Conservation (phyloP, 1,140 invertebrate genomes). For the Pomacea maculata region DNA sequence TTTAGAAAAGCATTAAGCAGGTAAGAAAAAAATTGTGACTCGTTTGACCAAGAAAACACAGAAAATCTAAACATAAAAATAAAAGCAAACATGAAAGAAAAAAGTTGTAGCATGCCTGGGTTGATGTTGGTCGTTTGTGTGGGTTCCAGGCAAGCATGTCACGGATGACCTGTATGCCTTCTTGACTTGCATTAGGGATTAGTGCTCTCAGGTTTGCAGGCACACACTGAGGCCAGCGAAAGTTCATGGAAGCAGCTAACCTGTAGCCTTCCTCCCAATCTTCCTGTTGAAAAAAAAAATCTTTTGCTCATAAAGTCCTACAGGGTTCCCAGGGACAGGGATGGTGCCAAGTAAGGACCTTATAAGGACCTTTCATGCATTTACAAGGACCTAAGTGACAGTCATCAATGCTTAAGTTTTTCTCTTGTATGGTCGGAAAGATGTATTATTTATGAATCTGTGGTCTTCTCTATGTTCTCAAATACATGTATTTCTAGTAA, state of each 20-base stretch:
- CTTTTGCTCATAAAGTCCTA: no score
- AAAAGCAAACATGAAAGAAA: neutral
- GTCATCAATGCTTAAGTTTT: no score
- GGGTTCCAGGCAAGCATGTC: constrained; percentile 94
- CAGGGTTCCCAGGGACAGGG: no score
- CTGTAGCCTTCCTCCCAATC: constrained; percentile 97
- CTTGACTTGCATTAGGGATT: constrained; percentile 84
- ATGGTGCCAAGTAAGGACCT: no score
- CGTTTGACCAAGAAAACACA: neutral
- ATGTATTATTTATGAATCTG: no score
- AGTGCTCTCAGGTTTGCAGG: constrained; percentile 74
- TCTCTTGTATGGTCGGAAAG: no score
- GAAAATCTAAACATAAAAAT: neutral
- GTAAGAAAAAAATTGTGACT: neutral
- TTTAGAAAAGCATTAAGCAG: neutral
- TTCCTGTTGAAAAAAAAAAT: constrained; percentile 69
- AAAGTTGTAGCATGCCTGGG: constrained; percentile 44
- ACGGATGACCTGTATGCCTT: constrained; percentile 85
- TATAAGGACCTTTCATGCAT: no score
- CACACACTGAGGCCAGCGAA: constrained; percentile 86
- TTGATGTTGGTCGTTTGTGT: constrained; percentile 86
- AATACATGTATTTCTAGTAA: no score
- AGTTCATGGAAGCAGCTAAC: constrained; percentile 92
- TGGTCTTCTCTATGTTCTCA: no score
- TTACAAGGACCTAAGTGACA: no score